These are phyloP conservation scores for Sipha maydis DNA, from an alignment of 2,888 invertebrate genomes.

Conservation along the genomic window DNA sequence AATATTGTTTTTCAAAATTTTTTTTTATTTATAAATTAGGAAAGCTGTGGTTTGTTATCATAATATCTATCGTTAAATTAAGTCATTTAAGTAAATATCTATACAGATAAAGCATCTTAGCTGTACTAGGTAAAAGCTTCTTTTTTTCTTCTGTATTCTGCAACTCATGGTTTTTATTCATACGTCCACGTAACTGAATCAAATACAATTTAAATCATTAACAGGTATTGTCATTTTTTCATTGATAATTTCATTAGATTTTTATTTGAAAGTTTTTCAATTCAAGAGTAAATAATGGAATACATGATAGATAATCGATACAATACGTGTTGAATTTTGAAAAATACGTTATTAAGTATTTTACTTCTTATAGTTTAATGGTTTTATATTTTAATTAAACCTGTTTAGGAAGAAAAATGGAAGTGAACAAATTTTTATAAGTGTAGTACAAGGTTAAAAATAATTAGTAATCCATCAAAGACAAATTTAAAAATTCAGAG, in stretches of 20 bases:
- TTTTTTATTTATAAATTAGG: neutral
- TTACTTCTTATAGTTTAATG: too few species aligned
- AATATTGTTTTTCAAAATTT: neutral
- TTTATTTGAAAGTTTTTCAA: neutral
- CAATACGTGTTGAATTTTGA: neutral
- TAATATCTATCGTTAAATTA: neutral
- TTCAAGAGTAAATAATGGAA: neutral
- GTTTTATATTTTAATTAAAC: too few species aligned
- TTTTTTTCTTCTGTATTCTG: neutral
- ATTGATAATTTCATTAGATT: neutral
- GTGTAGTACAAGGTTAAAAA: too few species aligned
- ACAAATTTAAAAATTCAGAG: too few species aligned
- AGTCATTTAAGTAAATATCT: too few species aligned
- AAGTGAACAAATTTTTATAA: too few species aligned
- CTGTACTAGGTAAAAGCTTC: neutral
- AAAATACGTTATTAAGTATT: neutral
- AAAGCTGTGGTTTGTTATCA: neutral
- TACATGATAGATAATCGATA: neutral
- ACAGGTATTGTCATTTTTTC: neutral
- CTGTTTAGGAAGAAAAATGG: too few species aligned
- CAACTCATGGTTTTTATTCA: neutral
- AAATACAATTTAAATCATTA: slow-evolving; percentile 8
- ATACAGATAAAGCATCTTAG: too few species aligned
- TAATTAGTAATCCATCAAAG: too few species aligned
- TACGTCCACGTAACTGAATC: neutral